Base-by-base conservation (phyloP, 1,140 invertebrate species). In the Platyscapa corneri region DNA sequence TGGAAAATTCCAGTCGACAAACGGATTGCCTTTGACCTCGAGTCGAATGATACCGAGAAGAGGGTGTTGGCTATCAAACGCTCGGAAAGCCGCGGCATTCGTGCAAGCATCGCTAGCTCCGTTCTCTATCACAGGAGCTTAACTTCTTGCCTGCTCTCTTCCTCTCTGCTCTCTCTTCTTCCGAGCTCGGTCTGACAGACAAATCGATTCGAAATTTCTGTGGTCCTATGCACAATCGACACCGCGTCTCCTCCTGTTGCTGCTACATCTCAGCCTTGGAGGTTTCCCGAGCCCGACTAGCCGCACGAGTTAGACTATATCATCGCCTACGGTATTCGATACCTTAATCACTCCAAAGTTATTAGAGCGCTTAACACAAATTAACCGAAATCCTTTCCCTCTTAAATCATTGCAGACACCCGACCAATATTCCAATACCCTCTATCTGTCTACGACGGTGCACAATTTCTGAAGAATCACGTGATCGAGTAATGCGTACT, bases 131-230 rank as follows among this genome's bases (percentile, higher is more conserved):
- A 72, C 46, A 56, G 76, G 85, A 88, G 49, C n/a, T 85, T 84
- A 72, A 53, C 77, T 53, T 16, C 32, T 16, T 46, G 5, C 79
- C 23, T 72, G 39, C 34, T 6, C 34, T 0, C 10, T 20, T 16
- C 32, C 8, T 46, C 12, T 60, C 18, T 67, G 34, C 65, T 23
- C 34, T 3, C 30, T 20, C 70, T n/a, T 20, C 20, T 39, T 42
- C 3, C 3, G 3, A 42, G 37, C 34, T 86, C 82, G 23, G 49
- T 32, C 87, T 87, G 86, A 90, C 88, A 88, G 89, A 91, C 87
- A 88, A 90, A 92, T 92, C 89, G 91, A 91, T 90, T 89, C 65
- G 88, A 86, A 91, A 92, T 91, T 92, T 91, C 87, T 76, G 87
- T 81, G 88, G 90, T 89, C 83, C 88, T 87, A 82, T 88, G 89